These are phyloP conservation scores for Pantelozetes paolii DNA, from an alignment of 2,888 invertebrate species.

Conservation along the genomic window DNA sequence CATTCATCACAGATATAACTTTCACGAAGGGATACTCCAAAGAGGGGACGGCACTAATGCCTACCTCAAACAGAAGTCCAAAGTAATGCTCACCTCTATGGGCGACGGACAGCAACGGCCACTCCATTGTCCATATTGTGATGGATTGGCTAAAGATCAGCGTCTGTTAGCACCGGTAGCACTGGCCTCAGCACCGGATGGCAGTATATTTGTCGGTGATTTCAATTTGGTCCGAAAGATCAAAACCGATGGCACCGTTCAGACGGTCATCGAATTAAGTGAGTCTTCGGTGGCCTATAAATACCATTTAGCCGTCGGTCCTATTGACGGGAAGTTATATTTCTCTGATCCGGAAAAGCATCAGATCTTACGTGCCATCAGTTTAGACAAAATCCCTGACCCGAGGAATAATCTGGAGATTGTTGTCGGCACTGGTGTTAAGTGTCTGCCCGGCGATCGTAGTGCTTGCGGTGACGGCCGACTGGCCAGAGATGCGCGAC, in stretches of 20 bases:
- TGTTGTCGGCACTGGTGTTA: slow-evolving; percentile 65
- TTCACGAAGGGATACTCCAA: slow-evolving; percentile 94
- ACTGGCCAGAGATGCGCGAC: slow-evolving; percentile 78
- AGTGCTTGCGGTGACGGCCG: slow-evolving; percentile 85
- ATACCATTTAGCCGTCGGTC: slow-evolving; percentile 92
- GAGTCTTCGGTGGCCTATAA: slow-evolving; percentile 55
- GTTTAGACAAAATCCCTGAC: slow-evolving; percentile 53
- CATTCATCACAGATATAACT: slow-evolving; percentile 97
- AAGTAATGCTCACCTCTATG: slow-evolving; percentile 68
- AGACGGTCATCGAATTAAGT: slow-evolving; percentile 60
- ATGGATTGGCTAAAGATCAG: slow-evolving; percentile 77
- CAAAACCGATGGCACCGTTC: slow-evolving; percentile 85
- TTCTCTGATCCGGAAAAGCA: slow-evolving; percentile 92
- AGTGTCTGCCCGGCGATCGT: slow-evolving; percentile 82
- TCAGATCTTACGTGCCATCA: slow-evolving; percentile 54
- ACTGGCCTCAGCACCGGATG: slow-evolving; percentile 89
- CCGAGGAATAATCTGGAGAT: slow-evolving; percentile 57
- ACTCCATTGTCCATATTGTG: slow-evolving; percentile 70
- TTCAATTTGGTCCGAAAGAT: slow-evolving; percentile 88
- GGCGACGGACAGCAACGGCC: slow-evolving; percentile 86
- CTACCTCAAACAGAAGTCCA: slow-evolving; percentile 70
- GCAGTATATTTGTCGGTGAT: slow-evolving; percentile 93
- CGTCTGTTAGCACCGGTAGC: slow-evolving; percentile 86
- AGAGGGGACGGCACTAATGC: slow-evolving; percentile 94
- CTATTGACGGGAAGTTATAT: slow-evolving; percentile 90